phyloP scores from a whole-genome alignment of 64 coral and sea anemone genomes.

The Montipora sp. region DNA sequence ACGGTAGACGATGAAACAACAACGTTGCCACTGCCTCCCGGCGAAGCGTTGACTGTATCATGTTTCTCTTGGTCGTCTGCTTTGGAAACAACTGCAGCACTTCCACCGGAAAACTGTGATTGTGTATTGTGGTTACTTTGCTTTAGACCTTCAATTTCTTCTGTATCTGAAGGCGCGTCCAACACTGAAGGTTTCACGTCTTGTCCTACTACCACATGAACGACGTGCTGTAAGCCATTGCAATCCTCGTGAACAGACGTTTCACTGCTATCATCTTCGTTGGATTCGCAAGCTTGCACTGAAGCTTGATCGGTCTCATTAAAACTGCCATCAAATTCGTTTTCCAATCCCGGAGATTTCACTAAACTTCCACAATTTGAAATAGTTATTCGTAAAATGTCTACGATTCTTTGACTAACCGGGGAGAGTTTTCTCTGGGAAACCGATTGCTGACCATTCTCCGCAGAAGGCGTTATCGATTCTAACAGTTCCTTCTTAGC shows the following conservation, averaged over 20 bases:
- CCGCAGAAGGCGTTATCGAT: background rate
- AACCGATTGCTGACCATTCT: background rate
- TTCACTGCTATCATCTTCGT: background rate
- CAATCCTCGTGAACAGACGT: background rate
- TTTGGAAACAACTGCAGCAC: background rate
- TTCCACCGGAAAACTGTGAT: background rate
- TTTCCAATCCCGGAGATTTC: background rate
- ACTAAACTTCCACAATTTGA: background rate
- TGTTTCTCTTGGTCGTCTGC: background rate
- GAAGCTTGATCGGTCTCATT: background rate
- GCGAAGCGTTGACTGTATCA: background rate
- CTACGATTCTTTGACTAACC: constrained; percentile 59
- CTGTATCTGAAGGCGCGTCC: background rate
- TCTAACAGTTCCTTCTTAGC: constrained; percentile 50
- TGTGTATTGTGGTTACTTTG: background rate
- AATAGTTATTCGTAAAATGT: constrained; percentile 25
- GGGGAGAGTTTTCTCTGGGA: constrained; percentile 30
- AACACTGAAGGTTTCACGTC: constrained; percentile 4
- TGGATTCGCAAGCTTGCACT: background rate
- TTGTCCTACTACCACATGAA: background rate
- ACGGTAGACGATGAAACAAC: background rate
- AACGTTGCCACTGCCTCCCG: background rate
- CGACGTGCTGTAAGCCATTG: background rate
- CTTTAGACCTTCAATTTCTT: background rate
- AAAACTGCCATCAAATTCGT: background rate